Evolutionary conservation across 2,797 vertebrate species (phyloP).

Genomic region (Epinephelus coioides): DNA sequence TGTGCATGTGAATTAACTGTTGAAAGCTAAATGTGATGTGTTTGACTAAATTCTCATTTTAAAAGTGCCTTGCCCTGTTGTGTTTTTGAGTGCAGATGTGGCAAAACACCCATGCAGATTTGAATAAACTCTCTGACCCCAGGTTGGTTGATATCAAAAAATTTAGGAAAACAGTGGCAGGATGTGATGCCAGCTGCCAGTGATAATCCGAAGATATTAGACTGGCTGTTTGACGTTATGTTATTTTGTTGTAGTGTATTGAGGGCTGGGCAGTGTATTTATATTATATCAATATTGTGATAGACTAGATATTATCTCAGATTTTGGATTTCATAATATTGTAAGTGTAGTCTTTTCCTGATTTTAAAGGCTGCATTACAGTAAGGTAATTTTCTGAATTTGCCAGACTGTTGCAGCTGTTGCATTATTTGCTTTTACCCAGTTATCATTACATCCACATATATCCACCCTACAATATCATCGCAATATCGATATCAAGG

Average conservation of each 20-base stretch:
- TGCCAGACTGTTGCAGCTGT: no score
- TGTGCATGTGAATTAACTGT: constrained; percentile 11
- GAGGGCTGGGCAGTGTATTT: not conserved
- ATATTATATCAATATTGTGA: no score
- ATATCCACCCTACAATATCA: no score
- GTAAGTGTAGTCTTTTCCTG: no score
- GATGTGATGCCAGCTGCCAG: constrained; percentile 40
- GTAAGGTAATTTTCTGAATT: no score
- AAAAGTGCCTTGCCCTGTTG: constrained; percentile 6
- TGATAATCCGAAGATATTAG: constrained; percentile 23
- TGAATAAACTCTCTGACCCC: constrained; percentile 37
- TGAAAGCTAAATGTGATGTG: constrained; percentile 23
- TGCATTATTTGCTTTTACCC: no score
- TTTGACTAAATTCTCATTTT: constrained; percentile 22
- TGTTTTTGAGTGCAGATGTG: constrained; percentile 48
- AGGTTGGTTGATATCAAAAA: constrained; percentile 49
- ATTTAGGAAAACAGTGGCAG: constrained; percentile 43
- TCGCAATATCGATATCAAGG: no score
- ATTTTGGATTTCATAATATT: no score
- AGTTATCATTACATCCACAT: no score
- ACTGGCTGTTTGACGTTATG: constrained; percentile 25
- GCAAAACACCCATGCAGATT: constrained; percentile 40
- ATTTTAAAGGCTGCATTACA: no score
- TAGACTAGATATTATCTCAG: no score
- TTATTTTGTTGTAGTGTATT: constrained; percentile 26